These are phyloP conservation scores for Rhegmatorhina hoffmannsi DNA, from an alignment of 2,113 vertebrate genomes.

Conservation along the genomic window DNA sequence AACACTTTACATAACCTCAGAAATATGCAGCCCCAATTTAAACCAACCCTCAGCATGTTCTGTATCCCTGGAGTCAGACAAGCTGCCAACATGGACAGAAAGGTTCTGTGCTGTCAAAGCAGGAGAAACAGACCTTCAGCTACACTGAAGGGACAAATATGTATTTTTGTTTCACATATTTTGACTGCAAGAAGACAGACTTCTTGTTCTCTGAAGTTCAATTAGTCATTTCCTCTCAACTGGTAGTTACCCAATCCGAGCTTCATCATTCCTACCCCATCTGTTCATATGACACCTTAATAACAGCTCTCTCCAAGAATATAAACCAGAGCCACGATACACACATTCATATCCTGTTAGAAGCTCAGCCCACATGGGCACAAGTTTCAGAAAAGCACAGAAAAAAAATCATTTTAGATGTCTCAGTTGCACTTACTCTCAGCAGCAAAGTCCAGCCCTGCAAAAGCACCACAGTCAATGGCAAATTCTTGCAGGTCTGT, in stretches of 20 bases:
- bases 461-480: neutral
- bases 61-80: conserved; percentile 40
- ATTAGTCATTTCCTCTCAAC: conserved; percentile 70
- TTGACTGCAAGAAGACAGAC: conserved; percentile 70
- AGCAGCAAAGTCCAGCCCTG: neutral
- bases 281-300: conserved; percentile 71
- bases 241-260: conserved; percentile 70
- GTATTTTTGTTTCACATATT: conserved; percentile 63
- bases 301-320: conserved; percentile 66
- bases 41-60: conserved; percentile 18
- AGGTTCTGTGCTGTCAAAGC: conserved; percentile 57
- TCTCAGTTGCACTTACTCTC: conserved; percentile 46
- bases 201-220: conserved; percentile 73
- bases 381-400: conserved; percentile 75
- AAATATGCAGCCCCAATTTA: neutral
- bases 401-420: conserved; percentile 52
- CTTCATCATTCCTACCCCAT: conserved; percentile 68
- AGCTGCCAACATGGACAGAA: conserved; percentile 52
- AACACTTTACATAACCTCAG: conserved; percentile 10
- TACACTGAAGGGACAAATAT: conserved; percentile 45
- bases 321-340: conserved; percentile 62
- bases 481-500: neutral
- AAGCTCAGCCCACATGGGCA: conserved; percentile 52
- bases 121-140: conserved; percentile 59
- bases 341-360: conserved; percentile 66